Conservation (phyloP, 1,140 invertebrate species). For the Drosophila simulans region DNA sequence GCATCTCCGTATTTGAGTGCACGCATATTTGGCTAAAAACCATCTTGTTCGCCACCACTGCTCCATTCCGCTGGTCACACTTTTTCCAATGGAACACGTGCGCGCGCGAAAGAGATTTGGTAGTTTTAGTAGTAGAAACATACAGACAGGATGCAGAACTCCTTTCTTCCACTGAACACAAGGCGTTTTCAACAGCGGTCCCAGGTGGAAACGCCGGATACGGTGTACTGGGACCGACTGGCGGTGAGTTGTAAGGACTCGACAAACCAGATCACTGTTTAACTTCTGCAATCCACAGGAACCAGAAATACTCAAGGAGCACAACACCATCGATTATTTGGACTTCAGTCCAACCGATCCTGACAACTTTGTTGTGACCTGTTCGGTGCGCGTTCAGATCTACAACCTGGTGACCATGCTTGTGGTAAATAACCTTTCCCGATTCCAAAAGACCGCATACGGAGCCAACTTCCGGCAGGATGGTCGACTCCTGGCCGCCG, state of each 20-base stretch:
- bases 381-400: slow-evolving; percentile 95
- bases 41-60: not conserved
- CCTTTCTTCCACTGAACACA: slow-evolving; percentile 90
- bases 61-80: not conserved
- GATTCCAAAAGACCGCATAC: slow-evolving; percentile 94
- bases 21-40: not conserved
- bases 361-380: slow-evolving; percentile 95
- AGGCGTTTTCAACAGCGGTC: slow-evolving; percentile 89
- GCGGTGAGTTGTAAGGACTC: slow-evolving; percentile 85
- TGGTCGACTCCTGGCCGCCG: slow-evolving; percentile 93
- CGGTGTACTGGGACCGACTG: slow-evolving; percentile 93
- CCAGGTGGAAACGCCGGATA: slow-evolving; percentile 90
- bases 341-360: slow-evolving; percentile 95
- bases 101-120: slow-evolving; percentile 1
- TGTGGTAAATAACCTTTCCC: slow-evolving; percentile 92
- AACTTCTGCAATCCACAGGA: slow-evolving; percentile 86
- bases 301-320: slow-evolving; percentile 95
- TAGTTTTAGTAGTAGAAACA: not conserved
- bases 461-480: slow-evolving; percentile 94
- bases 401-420: slow-evolving; percentile 95
- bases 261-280: not conserved
- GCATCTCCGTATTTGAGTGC: too few species aligned
- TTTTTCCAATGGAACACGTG: slow-evolving; percentile 33
- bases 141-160: slow-evolving; percentile 78
- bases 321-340: slow-evolving; percentile 95